phyloP scores from a whole-genome alignment of 92 coral and sea anemone species.

The Pocillopora meandrina region DNA sequence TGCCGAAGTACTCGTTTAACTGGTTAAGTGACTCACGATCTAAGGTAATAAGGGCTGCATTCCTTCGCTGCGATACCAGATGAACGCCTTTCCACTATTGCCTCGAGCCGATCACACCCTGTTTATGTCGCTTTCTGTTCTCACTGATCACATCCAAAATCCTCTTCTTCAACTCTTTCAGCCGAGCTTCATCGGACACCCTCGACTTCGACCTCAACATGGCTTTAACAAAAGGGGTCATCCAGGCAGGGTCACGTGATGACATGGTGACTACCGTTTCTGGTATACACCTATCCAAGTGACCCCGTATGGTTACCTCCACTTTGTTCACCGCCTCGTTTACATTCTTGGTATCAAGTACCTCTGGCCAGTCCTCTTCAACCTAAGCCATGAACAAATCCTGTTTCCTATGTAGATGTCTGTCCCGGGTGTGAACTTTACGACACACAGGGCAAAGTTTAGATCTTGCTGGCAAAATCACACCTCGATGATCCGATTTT shows the following conservation, averaged over 20 bases:
- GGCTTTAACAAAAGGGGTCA: conserved; percentile 46
- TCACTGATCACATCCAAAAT: conserved; percentile 18
- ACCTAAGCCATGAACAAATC: neutral
- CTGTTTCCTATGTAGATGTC: neutral
- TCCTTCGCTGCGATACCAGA: neutral
- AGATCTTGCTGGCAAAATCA: too few relatives aligned
- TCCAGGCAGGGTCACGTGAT: neutral
- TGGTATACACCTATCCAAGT: conserved; percentile 50
- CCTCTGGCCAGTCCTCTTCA: neutral
- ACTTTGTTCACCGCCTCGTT: neutral
- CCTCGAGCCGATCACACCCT: conserved; percentile 6
- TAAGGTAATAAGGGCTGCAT: conserved; percentile 13
- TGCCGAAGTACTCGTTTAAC: conserved; percentile 49
- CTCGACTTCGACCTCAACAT: conserved; percentile 25
- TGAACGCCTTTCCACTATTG: neutral
- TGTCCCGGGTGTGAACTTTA: neutral
- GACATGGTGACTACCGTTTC: conserved; percentile 44
- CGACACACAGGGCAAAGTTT: neutral
- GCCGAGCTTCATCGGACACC: neutral
- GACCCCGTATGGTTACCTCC: neutral
- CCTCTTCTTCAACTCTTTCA: conserved; percentile 17
- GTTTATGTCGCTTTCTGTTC: conserved; percentile 6
- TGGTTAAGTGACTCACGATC: conserved; percentile 21
- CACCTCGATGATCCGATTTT: too few relatives aligned
- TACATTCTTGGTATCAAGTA: neutral